Evolutionary conservation across 1,140 invertebrate species (phyloP).

Genomic region (Platorchestia sp.): DNA sequence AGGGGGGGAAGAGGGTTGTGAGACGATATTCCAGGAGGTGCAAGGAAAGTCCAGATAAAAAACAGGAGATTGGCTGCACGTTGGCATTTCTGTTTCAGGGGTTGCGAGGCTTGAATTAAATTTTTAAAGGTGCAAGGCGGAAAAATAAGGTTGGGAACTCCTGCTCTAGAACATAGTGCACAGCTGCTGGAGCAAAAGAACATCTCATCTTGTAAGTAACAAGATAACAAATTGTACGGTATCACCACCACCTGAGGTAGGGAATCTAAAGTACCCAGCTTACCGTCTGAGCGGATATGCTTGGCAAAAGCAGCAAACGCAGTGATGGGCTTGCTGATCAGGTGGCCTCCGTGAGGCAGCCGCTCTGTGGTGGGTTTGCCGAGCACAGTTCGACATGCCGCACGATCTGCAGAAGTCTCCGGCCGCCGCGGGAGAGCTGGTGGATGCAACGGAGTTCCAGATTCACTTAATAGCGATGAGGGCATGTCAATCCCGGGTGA

Average conservation of each 20-base stretch:
- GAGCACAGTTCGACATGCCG: background rate
- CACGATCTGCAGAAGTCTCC: background rate
- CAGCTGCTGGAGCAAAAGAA: too few species aligned
- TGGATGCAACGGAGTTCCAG: background rate
- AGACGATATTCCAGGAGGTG: too few species aligned
- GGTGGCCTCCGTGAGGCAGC: slow-evolving; percentile 2
- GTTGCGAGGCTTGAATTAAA: too few species aligned
- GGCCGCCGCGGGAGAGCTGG: background rate
- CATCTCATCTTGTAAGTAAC: background rate
- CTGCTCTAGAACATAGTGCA: too few species aligned
- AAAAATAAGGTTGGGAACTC: too few species aligned
- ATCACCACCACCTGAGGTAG: background rate
- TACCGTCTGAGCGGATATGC: slow-evolving; percentile 48
- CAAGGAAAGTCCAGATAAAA: too few species aligned
- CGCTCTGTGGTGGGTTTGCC: background rate
- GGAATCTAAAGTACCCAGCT: background rate
- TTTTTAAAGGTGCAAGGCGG: too few species aligned
- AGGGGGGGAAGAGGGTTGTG: too few species aligned
- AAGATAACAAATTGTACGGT: background rate
- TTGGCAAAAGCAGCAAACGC: slow-evolving; percentile 58
- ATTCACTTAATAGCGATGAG: background rate
- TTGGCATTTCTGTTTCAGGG: too few species aligned
- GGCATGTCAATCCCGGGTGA: background rate
- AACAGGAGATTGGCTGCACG: too few species aligned
- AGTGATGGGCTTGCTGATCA: slow-evolving; percentile 26